Conservation (phyloP, 2,113 vertebrate species). For the Cinclus mexicanus region DNA sequence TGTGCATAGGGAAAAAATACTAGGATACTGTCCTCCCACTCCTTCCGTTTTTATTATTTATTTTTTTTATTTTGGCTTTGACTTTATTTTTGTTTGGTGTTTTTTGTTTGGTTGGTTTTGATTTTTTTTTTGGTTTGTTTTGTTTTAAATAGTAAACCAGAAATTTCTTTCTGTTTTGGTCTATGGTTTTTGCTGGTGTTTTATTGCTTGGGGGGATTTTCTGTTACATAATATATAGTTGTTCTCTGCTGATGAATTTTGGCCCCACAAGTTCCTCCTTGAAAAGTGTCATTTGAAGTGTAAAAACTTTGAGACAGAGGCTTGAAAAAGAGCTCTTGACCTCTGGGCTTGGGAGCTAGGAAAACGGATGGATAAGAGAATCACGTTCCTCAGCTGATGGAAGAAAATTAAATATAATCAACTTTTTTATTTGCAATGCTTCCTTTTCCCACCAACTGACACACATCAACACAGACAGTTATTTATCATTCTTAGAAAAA, state of each 20-base stretch:
- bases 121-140: background rate
- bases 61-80: background rate
- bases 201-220: background rate
- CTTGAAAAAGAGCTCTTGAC: background rate
- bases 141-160: background rate
- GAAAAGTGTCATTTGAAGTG: background rate
- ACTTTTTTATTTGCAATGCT: background rate
- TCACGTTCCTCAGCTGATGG: background rate
- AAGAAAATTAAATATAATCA: background rate
- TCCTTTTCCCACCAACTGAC: background rate
- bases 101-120: background rate
- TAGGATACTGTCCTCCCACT: accelerated
- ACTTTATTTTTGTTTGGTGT: background rate
- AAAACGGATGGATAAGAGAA: accelerated
- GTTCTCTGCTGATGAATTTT: background rate
- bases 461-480: background rate
- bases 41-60: background rate
- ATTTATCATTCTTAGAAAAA: background rate
- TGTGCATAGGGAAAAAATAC: background rate
- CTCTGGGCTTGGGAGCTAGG: background rate
- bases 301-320: background rate
- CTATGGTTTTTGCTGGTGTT: background rate
- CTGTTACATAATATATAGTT: background rate
- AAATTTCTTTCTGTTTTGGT: background rate
- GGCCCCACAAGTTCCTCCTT: background rate